A percentile compares a stretch with the other conserved stretches of the same genome.
phyloP scores from a whole-genome alignment of 2,888 invertebrate species.

The Tridacna gigas region DNA sequence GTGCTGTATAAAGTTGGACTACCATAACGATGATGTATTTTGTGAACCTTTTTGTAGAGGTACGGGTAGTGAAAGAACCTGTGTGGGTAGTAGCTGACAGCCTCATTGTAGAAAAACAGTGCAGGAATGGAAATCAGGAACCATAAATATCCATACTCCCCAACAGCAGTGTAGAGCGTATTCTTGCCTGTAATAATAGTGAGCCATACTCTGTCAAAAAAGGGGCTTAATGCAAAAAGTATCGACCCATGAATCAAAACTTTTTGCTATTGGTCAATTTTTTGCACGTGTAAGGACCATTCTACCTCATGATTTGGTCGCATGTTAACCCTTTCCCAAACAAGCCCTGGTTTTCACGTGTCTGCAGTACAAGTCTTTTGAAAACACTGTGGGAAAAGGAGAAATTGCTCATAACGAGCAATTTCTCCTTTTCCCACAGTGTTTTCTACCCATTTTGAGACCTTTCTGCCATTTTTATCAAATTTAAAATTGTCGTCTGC shows the following conservation, averaged over 20 bases:
- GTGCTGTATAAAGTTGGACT: conserved; percentile 89
- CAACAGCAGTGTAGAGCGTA: conserved; percentile 88
- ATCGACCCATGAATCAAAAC: no score
- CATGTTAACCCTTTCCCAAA: no score
- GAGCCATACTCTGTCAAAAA: no score
- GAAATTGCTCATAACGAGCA: conserved; percentile 4
- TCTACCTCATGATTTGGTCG: no score
- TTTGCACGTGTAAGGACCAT: no score
- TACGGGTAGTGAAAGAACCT: conserved; percentile 89
- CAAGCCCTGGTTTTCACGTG: no score
- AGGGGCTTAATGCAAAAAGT: no score
- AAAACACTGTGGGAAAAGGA: conserved; percentile 6
- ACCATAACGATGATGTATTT: conserved; percentile 91
- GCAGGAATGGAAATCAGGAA: conserved; percentile 89
- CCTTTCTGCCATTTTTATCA: no score
- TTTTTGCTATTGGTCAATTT: no score
- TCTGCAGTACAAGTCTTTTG: no score
- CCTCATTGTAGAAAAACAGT: conserved; percentile 89
- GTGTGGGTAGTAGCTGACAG: conserved; percentile 87
- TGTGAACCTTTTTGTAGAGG: conserved; percentile 89
- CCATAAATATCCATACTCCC: conserved; percentile 89
- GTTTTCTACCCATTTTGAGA: no score
- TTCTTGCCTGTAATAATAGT: conserved; percentile 85
- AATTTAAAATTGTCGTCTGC: no score
- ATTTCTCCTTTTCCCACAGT: conserved; percentile 5